phyloP scores from a whole-genome alignment of 2,113 vertebrate genomes.

The Leptosomus discolor region DNA sequence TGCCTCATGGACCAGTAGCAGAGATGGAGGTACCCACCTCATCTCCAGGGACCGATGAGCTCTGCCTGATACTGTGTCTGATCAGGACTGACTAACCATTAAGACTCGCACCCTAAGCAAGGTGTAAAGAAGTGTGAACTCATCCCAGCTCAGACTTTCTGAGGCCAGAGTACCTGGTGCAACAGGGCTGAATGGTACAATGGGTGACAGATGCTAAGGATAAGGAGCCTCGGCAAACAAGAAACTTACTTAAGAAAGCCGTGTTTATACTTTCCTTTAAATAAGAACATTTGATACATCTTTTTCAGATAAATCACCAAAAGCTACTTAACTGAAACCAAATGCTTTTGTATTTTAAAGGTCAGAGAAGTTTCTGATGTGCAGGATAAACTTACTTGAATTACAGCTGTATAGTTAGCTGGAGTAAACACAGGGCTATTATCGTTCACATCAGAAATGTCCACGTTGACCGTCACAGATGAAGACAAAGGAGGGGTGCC shows the following conservation, averaged over 20 bases:
- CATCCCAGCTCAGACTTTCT: neutral
- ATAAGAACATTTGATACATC: neutral
- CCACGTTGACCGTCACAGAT: constrained; percentile 88
- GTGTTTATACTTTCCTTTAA: neutral
- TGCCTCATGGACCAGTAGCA: fast-evolving
- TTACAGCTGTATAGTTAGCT: constrained; percentile 90
- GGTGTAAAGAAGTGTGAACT: neutral
- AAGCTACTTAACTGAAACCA: constrained; percentile 2
- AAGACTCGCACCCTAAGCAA: neutral
- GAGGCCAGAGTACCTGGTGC: neutral
- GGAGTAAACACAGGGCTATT: constrained; percentile 91
- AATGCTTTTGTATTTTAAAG: constrained; percentile 15
- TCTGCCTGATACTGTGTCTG: neutral
- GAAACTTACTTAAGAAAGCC: neutral
- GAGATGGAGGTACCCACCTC: neutral
- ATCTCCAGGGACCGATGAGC: neutral
- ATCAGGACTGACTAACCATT: neutral
- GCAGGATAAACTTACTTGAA: constrained; percentile 81
- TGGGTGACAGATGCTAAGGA: neutral
- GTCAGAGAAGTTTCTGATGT: constrained; percentile 21
- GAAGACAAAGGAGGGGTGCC: constrained; percentile 88
- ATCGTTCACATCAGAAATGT: constrained; percentile 94
- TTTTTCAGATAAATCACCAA: constrained; percentile 7
- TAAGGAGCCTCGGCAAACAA: neutral
- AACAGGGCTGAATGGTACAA: neutral